Percentiles rank a stretch among this genome's conserved stretches.
Conservation (phyloP, 92 coral and sea anemone species). For the Galaxea fascicularis region DNA sequence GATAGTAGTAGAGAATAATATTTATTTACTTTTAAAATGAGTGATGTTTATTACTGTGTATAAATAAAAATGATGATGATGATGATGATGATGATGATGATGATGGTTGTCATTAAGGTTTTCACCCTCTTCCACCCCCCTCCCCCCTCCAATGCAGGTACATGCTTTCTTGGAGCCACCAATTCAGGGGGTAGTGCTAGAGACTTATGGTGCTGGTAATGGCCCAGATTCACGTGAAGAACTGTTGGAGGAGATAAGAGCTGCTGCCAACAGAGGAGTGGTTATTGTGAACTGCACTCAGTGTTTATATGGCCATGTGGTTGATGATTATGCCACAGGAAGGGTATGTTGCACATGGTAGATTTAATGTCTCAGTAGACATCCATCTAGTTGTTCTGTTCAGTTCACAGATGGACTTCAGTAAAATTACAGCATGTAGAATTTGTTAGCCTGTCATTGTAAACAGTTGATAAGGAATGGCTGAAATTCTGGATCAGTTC, state of each 20-base stretch:
- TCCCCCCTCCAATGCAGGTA: slow-evolving; percentile 58
- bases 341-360: slow-evolving; percentile 63
- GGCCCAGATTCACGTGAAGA: slow-evolving; percentile 88
- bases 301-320: slow-evolving; percentile 91
- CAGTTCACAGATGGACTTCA: not conserved
- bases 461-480: too few species aligned
- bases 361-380: too few species aligned
- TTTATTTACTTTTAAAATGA: too few species aligned
- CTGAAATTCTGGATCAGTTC: too few species aligned
- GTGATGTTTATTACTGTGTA: too few species aligned
- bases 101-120: not conserved
- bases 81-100: too few species aligned
- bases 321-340: slow-evolving; percentile 93
- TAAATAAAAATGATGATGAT: too few species aligned
- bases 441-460: too few species aligned
- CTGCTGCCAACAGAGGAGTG: slow-evolving; percentile 88
- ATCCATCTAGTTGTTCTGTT: not conserved
- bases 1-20: too few species aligned
- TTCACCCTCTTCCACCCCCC: not conserved
- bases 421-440: too few species aligned
- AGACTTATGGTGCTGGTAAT: slow-evolving; percentile 94
- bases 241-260: slow-evolving; percentile 70
- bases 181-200: slow-evolving; percentile 90
- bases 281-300: slow-evolving; percentile 94
- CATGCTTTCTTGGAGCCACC: slow-evolving; percentile 90